Percentiles rank a stretch among this genome's conserved stretches.
Conservation (phyloP, 2,888 invertebrate species). For the Drosophila paranaensis region DNA sequence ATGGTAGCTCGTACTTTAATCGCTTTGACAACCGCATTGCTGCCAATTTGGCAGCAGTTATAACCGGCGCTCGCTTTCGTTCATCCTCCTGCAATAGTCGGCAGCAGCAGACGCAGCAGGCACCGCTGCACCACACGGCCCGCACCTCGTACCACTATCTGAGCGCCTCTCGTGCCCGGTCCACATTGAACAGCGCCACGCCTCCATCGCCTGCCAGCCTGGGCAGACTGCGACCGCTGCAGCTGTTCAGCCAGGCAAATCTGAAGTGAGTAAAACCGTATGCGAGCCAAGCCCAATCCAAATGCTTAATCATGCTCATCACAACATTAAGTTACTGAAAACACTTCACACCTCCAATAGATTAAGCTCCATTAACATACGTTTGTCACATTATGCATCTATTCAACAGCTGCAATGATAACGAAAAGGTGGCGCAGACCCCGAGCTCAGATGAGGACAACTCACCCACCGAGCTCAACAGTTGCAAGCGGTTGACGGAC, state of each 20-base stretch:
- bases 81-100: constrained; percentile 76
- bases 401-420: constrained; percentile 83
- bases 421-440: constrained; percentile 81
- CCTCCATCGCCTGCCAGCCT: constrained; percentile 63
- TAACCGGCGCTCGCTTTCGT: constrained; percentile 77
- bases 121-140: constrained; percentile 15
- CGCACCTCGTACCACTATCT: constrained; percentile 42
- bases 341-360: neutral
- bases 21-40: constrained; percentile 82
- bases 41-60: constrained; percentile 78
- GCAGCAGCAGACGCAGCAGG: constrained; percentile 40
- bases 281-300: constrained; percentile 1
- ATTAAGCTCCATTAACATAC: neutral
- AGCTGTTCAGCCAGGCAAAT: constrained; percentile 82
- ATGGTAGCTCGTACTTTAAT: constrained; percentile 78
- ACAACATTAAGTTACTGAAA: constrained; percentile 7
- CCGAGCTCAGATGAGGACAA: constrained; percentile 92
- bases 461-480: constrained; percentile 93
- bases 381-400: neutral
- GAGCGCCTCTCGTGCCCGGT: constrained; percentile 31
- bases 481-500: constrained; percentile 91
- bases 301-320: constrained; percentile 69
- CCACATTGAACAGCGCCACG: constrained; percentile 36
- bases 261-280: constrained; percentile 80
- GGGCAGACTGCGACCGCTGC: constrained; percentile 78